phyloP scores from a whole-genome alignment of 2,888 invertebrate genomes.

The Leucoptera coffeella region DNA sequence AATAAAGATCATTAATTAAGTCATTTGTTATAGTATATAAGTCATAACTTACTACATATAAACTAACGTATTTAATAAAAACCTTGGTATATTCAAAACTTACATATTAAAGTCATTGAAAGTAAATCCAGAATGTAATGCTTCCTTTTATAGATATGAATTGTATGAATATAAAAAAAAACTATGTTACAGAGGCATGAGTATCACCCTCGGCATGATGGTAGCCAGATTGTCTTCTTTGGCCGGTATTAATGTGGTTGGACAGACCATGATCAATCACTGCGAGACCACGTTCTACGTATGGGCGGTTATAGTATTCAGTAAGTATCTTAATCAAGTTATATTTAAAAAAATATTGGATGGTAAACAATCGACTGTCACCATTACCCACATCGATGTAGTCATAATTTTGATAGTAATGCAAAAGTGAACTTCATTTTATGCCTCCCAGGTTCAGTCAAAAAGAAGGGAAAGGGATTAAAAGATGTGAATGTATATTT shows the following conservation, averaged over 20 bases:
- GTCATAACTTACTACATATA: too few species aligned
- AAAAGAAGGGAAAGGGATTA: not conserved
- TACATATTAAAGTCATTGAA: not conserved
- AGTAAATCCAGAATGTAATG: too few species aligned
- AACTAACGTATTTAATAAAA: not conserved
- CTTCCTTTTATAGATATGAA: not conserved
- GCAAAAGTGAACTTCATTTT: not conserved
- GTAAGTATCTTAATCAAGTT: constrained; percentile 13
- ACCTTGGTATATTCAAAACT: not conserved
- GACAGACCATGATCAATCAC: constrained; percentile 14
- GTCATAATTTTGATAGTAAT: too few species aligned
- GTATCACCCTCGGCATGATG: constrained; percentile 22
- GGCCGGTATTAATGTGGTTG: constrained; percentile 18
- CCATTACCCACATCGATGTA: not conserved
- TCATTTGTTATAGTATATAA: too few species aligned
- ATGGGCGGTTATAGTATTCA: constrained; percentile 14
- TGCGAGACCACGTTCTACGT: constrained; percentile 20
- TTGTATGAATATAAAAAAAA: too few species aligned
- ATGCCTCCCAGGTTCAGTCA: not conserved
- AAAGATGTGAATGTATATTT: too few species aligned
- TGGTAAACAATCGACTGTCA: not conserved
- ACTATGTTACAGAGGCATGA: constrained; percentile 16
- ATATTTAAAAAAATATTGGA: not conserved
- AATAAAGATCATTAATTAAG: not conserved
- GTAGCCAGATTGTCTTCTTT: constrained; percentile 17